These are phyloP conservation scores for Tubulanus polymorphus DNA, from an alignment of 2,888 invertebrate species.

Conservation along the genomic window DNA sequence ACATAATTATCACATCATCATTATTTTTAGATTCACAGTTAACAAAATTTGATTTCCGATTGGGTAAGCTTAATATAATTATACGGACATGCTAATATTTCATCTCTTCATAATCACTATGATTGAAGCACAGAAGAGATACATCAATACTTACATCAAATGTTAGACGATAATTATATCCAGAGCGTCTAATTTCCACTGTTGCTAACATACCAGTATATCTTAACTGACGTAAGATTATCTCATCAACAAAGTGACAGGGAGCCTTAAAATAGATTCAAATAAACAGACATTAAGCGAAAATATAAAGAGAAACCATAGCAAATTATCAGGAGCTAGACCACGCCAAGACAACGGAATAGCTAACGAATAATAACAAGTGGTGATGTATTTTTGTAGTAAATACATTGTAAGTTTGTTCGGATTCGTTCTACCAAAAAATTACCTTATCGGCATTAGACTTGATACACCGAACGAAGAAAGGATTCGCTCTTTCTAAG, in stretches of 20 bases:
- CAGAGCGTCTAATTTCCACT: conserved; percentile 88
- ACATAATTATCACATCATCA: background rate
- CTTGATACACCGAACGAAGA: conserved; percentile 88
- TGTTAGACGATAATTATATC: conserved; percentile 87
- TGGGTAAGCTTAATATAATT: no score
- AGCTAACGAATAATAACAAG: no score
- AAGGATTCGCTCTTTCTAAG: conserved; percentile 81
- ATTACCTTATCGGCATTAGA: conserved; percentile 84
- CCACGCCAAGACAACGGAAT: no score
- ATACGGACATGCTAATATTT: no score
- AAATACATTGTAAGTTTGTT: no score
- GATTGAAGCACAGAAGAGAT: no score
- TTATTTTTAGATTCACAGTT: no score
- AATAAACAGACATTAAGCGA: conserved; percentile 6
- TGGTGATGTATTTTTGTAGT: no score
- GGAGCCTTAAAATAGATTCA: conserved; percentile 62
- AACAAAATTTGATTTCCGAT: no score
- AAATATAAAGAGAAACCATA: background rate
- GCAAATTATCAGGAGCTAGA: no score
- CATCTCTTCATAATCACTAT: no score
- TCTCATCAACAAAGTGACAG: conserved; percentile 88
- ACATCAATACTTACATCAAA: conserved; percentile 68
- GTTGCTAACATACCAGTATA: conserved; percentile 98
- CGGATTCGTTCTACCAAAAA: no score
- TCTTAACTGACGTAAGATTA: conserved; percentile 82